A percentile compares a stretch with the other conserved stretches of the same genome.
Evolutionary conservation across 2,113 vertebrate species (phyloP).

Genomic region (Donacobius atricapilla): DNA sequence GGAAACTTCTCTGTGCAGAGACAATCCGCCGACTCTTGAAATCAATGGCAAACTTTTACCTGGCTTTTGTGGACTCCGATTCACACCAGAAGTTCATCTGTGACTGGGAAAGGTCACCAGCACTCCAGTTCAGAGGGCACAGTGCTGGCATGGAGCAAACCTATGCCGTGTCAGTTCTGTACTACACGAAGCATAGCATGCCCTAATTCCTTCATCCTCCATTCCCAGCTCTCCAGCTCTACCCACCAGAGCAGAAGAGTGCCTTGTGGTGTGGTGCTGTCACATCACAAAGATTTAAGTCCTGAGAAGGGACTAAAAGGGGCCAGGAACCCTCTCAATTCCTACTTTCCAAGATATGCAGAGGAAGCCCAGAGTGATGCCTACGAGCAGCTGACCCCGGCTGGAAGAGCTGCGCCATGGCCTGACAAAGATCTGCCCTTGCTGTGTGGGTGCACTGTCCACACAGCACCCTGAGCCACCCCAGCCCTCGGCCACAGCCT

Average conservation of each 20-base stretch:
- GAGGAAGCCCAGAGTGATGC: not conserved
- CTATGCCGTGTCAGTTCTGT: rapidly evolving
- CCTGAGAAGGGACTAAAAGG: not conserved
- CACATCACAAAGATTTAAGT: not conserved
- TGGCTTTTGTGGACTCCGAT: not conserved
- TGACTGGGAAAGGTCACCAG: not conserved
- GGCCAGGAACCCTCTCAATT: not conserved
- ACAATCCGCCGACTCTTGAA: not conserved
- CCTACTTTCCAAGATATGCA: not conserved
- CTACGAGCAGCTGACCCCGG: not conserved
- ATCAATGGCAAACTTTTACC: not conserved
- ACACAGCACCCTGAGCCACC: not conserved
- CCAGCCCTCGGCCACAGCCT: not conserved
- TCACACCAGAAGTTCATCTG: not conserved
- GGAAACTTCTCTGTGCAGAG: not conserved
- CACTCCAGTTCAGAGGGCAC: not conserved
- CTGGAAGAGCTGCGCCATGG: not conserved
- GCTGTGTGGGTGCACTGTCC: not conserved
- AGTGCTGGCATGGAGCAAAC: not conserved
- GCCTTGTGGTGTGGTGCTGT: not conserved
- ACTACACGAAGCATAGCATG: not conserved
- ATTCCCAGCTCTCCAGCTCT: not conserved
- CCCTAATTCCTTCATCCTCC: not conserved
- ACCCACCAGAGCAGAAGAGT: not conserved
- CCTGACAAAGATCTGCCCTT: not conserved